Evolutionary conservation across 1,140 invertebrate genomes (phyloP), one percentile per base, ranked within the genome.

Genomic region (Gryon sp.): DNA sequence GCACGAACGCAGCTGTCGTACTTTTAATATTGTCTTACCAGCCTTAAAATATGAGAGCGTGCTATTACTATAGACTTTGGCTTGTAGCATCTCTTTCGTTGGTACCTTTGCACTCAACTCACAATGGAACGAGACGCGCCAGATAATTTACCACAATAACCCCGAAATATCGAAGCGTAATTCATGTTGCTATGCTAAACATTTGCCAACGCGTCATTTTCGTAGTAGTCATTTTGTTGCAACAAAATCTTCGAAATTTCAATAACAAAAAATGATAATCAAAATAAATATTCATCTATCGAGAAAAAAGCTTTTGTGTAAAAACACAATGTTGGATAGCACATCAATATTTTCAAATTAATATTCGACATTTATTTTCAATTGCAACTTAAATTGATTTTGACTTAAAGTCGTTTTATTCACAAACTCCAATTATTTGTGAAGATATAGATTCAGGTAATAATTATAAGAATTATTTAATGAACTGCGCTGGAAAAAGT

Each of bases 1-100:
- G 26, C 48, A 36, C 38, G 75, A 80, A 81, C 78, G 68, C 82
- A 83, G 84, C 83, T 84, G 83, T 82, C 83, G 82, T 81, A 83
- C 83, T 85, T 85, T 85, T 84, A 85, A 84, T 85, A 85, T 85
- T 83, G 83, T 85, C 82, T 82, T 81, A 84, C 78, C 74, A 80
- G 83, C 80, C 78, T 82, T 84, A 84, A 85, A 85, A 85, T 85
- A 85, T 81, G 83, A 84, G 81, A 82, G 73, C 80, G 78, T 70
- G 75, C 76, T 81, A 65, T 80, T 80, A 81, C 79, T 80, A 70
- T 19, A n/a, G 12, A 38, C 28, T 62, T 72, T 18, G 46, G 19
- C 38, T 3, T 30, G 48, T 26, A 43, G 66, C 55, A 0, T 26
- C 57, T 53, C 32, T 60, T 55, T 60, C 38, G 11, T 30, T 53